Evolutionary conservation across 2,113 vertebrate species (phyloP), one percentile per base, ranked within the genome.

Genomic region (Pelvicachromis taeniatus): DNA sequence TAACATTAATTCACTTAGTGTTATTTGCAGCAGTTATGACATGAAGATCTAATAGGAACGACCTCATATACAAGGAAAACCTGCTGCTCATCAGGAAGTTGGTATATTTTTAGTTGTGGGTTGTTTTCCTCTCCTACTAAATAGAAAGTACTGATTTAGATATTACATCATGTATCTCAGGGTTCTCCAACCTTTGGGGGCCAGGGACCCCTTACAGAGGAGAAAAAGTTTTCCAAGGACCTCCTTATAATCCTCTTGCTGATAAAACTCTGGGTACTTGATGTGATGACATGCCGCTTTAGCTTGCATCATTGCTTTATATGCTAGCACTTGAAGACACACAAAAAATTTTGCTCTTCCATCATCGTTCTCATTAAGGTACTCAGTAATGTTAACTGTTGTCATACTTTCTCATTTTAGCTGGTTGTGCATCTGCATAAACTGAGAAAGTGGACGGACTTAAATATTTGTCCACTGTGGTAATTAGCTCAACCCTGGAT

Each of bases 151-250:
- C 12, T 23, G n/a, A 40, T 68, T 68, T 40, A 23, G 61, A 23
- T 23, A 40, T 68, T 40, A n/a, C 61, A 68, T 14, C 35, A n/a
- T 35, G 31, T n/a, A 61, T 35, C 31, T 35, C 58, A n/a, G 31
- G 58, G 17, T 35, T n/a, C 31, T 61, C 31, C 6, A 33, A 33
- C 31, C 2, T 61, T 35, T 1, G 29, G 29, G 16, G 58, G 9
- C 3, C 58, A 59, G 29, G 56, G 29, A 19, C 26, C 35, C 9
- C 35, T 35, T 35, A 35, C 8, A 1, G 17, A 3, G 0, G 0
- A 4, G 0, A 4, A 4, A 35, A 3, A 5, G 3, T 17, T 56
- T 58, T 58, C 0, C 19, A 63, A 35, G 58, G 31, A 61, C 17
- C 9, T 16, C 33, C 38, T 38, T 63, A 38, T 21, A 63, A 19